These are phyloP conservation scores for Athalia circularis DNA, from an alignment of 2,888 invertebrate species.

Conservation along the genomic window DNA sequence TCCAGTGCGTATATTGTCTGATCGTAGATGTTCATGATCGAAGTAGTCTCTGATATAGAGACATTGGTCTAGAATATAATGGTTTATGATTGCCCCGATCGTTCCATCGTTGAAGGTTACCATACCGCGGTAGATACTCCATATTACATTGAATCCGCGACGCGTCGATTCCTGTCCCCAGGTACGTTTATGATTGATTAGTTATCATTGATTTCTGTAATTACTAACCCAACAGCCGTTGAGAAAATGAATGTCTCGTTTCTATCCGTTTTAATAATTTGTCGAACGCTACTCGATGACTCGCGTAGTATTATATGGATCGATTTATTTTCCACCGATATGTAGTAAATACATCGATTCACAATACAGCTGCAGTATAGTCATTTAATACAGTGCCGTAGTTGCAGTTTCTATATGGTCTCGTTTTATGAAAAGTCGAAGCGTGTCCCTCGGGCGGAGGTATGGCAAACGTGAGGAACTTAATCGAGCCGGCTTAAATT, in stretches of 20 bases:
- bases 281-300: not conserved
- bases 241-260: not conserved
- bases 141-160: not conserved
- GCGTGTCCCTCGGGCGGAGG: not conserved
- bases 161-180: not conserved
- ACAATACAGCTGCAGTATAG: not conserved
- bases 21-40: not conserved
- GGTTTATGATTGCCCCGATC: conserved; percentile 21
- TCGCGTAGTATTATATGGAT: not conserved
- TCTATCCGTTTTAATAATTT: not conserved
- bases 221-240: not conserved
- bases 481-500: conserved; percentile 29
- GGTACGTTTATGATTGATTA: not conserved
- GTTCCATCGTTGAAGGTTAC: conserved; percentile 15
- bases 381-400: not conserved
- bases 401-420: not conserved
- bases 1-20: not conserved
- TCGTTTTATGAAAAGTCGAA: not conserved
- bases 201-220: conserved; percentile 29
- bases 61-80: conserved; percentile 9
- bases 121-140: not conserved
- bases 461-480: conserved; percentile 1
- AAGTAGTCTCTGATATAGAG: not conserved
- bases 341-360: not conserved
- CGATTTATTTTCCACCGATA: no score